phyloP scores from a whole-genome alignment of 2,797 vertebrate genomes.

The Pagetopsis macropterus region DNA sequence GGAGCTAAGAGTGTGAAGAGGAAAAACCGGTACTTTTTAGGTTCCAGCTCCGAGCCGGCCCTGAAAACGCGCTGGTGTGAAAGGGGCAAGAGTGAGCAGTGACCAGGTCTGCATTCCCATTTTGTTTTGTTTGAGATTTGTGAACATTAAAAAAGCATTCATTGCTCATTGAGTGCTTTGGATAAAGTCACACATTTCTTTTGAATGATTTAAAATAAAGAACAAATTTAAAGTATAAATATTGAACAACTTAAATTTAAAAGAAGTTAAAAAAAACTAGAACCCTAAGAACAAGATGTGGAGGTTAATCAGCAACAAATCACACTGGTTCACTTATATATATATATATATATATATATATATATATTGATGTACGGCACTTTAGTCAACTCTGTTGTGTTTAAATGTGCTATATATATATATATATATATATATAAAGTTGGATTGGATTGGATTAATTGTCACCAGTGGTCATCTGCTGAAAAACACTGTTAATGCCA shows the following conservation, averaged over 20 bases:
- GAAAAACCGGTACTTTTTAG: too few relatives aligned
- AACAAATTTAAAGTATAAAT: neutral
- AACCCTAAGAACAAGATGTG: too few relatives aligned
- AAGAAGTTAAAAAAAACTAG: too few relatives aligned
- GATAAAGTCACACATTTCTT: neutral
- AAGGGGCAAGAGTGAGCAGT: neutral
- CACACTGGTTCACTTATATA: neutral
- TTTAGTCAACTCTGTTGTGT: too few relatives aligned
- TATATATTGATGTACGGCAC: too few relatives aligned
- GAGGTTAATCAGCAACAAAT: neutral
- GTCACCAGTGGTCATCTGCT: neutral
- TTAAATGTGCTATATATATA: too few relatives aligned
- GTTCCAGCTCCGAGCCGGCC: too few relatives aligned
- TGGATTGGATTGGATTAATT: neutral
- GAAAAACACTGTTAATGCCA: constrained; percentile 10
- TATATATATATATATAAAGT: too few relatives aligned
- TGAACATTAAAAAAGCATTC: neutral
- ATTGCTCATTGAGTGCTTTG: neutral
- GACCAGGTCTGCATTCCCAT: neutral
- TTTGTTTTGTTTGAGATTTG: too few relatives aligned
- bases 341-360: too few relatives aligned
- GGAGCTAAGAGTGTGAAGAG: too few relatives aligned
- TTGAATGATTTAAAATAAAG: neutral
- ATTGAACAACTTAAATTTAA: neutral
- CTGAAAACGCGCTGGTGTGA: too few relatives aligned